phyloP scores from a whole-genome alignment of 2,113 vertebrate genomes.

The Dipodomys merriami region DNA sequence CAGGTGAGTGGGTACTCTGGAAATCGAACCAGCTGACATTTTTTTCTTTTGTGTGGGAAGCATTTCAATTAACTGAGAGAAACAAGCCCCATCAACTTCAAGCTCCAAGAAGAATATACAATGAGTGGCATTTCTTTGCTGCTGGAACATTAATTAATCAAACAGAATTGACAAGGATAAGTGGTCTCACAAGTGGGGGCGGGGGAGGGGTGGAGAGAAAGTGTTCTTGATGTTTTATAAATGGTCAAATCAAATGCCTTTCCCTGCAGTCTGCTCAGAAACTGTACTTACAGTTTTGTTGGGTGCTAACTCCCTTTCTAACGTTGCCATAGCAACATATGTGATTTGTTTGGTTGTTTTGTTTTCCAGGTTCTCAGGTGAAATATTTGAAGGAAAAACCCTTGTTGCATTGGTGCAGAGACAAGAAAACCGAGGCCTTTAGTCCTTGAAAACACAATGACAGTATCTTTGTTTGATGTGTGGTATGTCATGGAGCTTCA shows the following conservation, averaged over 20 bases:
- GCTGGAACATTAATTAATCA: conserved; percentile 68
- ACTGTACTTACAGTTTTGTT: conserved; percentile 21
- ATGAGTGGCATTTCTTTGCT: conserved; percentile 44
- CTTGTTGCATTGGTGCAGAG: background rate
- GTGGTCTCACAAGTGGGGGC: background rate
- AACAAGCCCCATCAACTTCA: conserved; percentile 56
- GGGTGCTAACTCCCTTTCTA: conserved; percentile 39
- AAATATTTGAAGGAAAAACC: conserved; percentile 36
- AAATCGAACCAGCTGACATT: conserved; percentile 48
- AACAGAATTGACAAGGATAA: conserved; percentile 64
- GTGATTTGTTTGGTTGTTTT: background rate
- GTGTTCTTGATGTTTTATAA: conserved; percentile 60
- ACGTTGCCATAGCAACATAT: conserved; percentile 62
- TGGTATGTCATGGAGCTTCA: background rate
- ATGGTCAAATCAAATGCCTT: conserved; percentile 9
- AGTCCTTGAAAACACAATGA: background rate
- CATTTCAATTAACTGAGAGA: conserved; percentile 61
- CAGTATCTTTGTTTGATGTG: background rate
- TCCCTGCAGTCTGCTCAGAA: background rate
- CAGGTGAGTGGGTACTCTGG: conserved; percentile 27
- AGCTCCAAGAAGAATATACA: conserved; percentile 50
- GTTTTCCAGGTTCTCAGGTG: background rate
- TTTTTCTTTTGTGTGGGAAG: conserved; percentile 59
- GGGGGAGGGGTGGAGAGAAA: background rate
- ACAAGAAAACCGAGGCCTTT: background rate